Evolutionary conservation across 2,888 invertebrate genomes (phyloP), one percentile per base, ranked within the genome.

Genomic region (Hartigia nigra): DNA sequence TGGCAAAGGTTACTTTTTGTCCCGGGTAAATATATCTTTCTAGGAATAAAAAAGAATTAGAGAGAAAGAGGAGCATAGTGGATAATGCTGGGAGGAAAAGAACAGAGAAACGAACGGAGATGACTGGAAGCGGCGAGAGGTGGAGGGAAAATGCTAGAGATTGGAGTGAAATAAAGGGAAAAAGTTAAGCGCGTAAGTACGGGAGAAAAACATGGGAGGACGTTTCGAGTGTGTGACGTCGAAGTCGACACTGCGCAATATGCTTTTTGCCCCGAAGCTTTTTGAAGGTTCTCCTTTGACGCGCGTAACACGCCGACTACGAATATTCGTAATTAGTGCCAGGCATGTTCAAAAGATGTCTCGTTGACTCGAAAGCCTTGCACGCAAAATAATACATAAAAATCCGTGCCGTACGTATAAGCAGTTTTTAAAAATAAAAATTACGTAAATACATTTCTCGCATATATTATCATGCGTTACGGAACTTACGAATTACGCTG

Each of bases 101-200:
- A 31, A 14, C 14, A 31, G 72, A 72, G 32, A 23, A 32, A 31
- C 72, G 72, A 0, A 31, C 72, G 78, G 75, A 76, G 35, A 79
- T 74, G 14, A 23, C 75, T 31, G 11, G n/a, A 69, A n/a, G 74
- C 14, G 12, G 70, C 37, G 31, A 36, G 31, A 34, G 23, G 5
- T 4, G 35, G 31, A 36, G 31, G 23, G 69, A 36, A 74, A 74
- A 31, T 37, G 80, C 69, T 35, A 36, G 23, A 11, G 12, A 72
- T 31, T 31, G 55, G 69, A 80, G 69, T 39, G 74, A 77, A 69
- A 72, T 31, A 74, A 37, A 55, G 70, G n/a, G 74, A 31, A 55
- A 75, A 39, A 39, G 69, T 14, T 12, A 76, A 39, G 31, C 70
- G 77, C 69, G 32, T 75, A 55, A 74, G 77, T 36, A 37, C 74